A percentile compares a stretch with the other conserved stretches of the same genome.
phyloP scores from a whole-genome alignment of 2,113 vertebrate genomes.

The Passer domesticus region DNA sequence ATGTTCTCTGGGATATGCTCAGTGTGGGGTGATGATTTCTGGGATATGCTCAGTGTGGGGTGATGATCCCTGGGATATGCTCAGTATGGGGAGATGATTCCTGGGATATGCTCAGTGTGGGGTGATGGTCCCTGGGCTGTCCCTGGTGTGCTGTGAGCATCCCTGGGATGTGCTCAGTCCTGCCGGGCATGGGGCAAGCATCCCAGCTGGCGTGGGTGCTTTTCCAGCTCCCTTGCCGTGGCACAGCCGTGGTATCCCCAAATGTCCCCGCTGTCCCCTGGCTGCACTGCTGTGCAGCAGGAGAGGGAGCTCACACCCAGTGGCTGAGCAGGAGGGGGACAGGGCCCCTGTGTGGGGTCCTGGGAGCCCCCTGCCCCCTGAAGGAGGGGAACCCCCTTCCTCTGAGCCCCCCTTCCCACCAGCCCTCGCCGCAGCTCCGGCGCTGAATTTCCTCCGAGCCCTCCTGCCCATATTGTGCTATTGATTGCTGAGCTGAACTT shows the following conservation, averaged over 20 bases:
- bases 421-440: background rate
- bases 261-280: background rate
- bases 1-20: background rate
- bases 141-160: no score
- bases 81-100: background rate
- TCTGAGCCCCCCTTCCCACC: background rate
- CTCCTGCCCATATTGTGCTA: slow-evolving; percentile 29
- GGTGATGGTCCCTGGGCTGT: background rate
- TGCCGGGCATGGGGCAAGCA: fast-evolving
- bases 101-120: background rate
- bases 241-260: background rate
- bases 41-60: background rate
- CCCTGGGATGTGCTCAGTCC: background rate
- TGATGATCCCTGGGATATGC: background rate
- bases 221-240: background rate
- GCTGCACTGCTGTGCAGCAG: fast-evolving
- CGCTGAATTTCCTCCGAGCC: background rate
- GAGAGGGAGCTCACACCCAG: background rate
- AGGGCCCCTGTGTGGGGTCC: background rate
- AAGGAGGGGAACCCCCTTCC: background rate
- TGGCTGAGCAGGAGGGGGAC: fast-evolving
- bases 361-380: fast-evolving
- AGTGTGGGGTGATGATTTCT: background rate
- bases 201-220: fast-evolving
- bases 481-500: slow-evolving; percentile 55